A percentile compares a stretch with the other conserved stretches of the same genome.
Conservation (phyloP, 2,797 vertebrate species). For the Potorous gilbertii region DNA sequence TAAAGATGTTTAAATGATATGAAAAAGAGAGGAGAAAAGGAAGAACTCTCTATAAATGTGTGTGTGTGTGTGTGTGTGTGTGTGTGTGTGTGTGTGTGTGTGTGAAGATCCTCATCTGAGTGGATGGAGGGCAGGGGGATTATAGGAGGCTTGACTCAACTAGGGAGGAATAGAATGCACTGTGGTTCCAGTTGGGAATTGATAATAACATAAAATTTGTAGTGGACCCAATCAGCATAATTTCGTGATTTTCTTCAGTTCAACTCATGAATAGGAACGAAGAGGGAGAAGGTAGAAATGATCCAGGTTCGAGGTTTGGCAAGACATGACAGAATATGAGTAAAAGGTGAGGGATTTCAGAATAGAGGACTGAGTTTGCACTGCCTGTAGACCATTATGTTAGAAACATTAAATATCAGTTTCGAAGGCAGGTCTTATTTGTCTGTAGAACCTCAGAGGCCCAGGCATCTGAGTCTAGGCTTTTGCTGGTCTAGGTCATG, state of each 20-base stretch:
- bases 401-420: background rate
- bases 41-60: too few species aligned
- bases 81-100: too few species aligned
- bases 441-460: background rate
- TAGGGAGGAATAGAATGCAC: too few species aligned
- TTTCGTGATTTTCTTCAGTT: background rate
- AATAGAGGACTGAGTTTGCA: background rate
- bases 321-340: background rate
- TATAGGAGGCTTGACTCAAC: too few species aligned
- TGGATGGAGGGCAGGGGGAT: too few species aligned
- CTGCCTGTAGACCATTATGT: background rate
- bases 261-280: background rate
- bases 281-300: background rate
- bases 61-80: too few species aligned
- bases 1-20: too few species aligned
- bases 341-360: background rate
- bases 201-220: background rate
- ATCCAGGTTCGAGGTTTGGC: background rate
- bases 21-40: too few species aligned
- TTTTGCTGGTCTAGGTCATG: background rate
- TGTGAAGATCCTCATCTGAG: too few species aligned
- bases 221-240: background rate
- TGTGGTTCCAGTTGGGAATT: background rate
- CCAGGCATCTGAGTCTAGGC: background rate
- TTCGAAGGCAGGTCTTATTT: background rate